Evolutionary conservation across 2,113 vertebrate genomes (phyloP).

Genomic region (Podilymbus podiceps): DNA sequence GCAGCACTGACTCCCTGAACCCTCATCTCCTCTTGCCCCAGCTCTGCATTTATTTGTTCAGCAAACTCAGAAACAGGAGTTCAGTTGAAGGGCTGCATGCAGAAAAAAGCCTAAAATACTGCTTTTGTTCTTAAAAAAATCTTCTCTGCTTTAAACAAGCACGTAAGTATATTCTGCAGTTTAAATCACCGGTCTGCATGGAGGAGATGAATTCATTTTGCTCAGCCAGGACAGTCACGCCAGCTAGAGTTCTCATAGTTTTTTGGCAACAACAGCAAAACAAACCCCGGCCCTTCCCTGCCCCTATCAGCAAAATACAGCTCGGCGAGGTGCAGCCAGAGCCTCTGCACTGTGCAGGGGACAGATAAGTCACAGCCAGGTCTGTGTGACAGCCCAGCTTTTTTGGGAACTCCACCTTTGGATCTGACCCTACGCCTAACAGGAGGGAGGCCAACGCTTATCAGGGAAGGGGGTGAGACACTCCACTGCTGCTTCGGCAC

Average conservation of each 20-base stretch:
- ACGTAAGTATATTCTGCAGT: background rate
- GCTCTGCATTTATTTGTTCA: background rate
- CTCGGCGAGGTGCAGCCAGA: fast-evolving
- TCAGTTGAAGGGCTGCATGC: background rate
- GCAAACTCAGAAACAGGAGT: background rate
- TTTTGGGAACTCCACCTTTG: background rate
- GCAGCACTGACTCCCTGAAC: background rate
- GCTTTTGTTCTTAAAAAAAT: too few species aligned
- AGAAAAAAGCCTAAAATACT: background rate
- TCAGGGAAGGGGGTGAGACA: fast-evolving
- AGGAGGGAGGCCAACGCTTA: background rate
- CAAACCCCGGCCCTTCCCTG: background rate
- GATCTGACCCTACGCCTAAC: fast-evolving
- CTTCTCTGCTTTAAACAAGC: background rate
- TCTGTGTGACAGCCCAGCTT: fast-evolving
- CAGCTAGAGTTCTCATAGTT: background rate
- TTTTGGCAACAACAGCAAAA: background rate
- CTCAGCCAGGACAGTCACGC: fast-evolving
- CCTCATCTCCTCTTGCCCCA: background rate
- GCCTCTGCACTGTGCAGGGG: background rate
- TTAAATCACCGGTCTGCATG: background rate
- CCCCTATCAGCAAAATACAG: background rate
- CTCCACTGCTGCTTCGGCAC: background rate
- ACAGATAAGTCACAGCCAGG: background rate
- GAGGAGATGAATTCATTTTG: background rate